Base-by-base conservation (phyloP, 2,888 invertebrate genomes). In the Yponomeuta evonymella region DNA sequence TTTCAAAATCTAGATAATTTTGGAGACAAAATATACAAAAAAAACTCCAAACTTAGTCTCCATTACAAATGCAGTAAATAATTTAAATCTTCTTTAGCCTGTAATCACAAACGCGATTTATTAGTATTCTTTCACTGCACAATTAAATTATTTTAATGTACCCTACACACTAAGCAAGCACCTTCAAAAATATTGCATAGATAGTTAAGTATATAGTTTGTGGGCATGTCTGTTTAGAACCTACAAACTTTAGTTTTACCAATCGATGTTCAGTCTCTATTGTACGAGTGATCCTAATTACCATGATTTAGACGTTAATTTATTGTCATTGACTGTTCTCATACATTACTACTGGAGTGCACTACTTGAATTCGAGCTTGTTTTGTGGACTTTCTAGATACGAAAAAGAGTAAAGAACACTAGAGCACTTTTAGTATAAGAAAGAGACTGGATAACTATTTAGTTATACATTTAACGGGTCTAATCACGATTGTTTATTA, bases 251-350 rank as follows among this genome's bases (percentile, higher is more conserved):
- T 58, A 58, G 12, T 15, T 10, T 64, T n/a, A 64, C 10, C 11
- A 23, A 11, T 23, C 29, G 23, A 79, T 77, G 78, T 86, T 79
- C 89, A 12, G 15, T 15, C 15, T 15, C 12, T 58, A 58, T 12
- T 58, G 15, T 58, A 15, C 51, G 2, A 15, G 51, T 58, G 8
- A 15, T 15, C 15, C 5, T 15, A 1, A 58, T 15, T 58, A 4
- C 8, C 15, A 58, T 5, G 12, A 15, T 12, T 12, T 15, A 5
- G 15, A 58, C 3, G 12, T 58, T 58, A 58, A 15, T 8, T 58
- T 15, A 15, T 15, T 33, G 33, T 58, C 51, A 58, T 12, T 15
- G 12, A 3, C 15, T 43, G 43, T 43, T 6, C 43, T 8, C 43
- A 43, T 8, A 43, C 43, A 43, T 43, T 43, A 43, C 43, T 43